Evolutionary conservation across 35 echinoderm and acorn worm species (phyloP).

Genomic region (Patiria miniata): DNA sequence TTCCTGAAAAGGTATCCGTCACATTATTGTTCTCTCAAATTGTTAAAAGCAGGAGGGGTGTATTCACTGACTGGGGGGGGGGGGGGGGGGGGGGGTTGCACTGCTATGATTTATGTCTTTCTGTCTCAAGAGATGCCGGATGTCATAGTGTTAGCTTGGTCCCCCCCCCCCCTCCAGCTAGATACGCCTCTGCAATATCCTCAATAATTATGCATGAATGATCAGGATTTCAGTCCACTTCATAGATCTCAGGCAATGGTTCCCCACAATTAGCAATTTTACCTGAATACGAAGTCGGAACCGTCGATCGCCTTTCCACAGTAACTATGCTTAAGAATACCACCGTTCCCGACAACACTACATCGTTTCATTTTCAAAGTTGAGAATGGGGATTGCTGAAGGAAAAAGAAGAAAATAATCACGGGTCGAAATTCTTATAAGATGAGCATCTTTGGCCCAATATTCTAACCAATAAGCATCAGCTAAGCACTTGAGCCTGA

Average conservation of each 20-base stretch:
- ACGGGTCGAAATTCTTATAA: not conserved
- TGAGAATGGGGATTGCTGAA: conserved; percentile 46
- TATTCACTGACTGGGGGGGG: too few relatives aligned
- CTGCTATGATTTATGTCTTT: too few relatives aligned
- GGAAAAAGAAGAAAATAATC: not conserved
- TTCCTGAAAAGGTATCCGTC: too few relatives aligned
- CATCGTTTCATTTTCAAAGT: conserved; percentile 43
- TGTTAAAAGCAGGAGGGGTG: too few relatives aligned
- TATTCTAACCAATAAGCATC: not conserved
- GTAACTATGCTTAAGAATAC: conserved; percentile 50
- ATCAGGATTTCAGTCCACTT: not conserved
- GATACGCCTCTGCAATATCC: not conserved
- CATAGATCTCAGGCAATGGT: not conserved
- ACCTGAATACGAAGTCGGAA: conserved; percentile 82
- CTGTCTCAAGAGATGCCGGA: not conserved
- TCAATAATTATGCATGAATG: not conserved
- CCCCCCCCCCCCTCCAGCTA: not conserved
- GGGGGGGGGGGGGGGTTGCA: too few relatives aligned
- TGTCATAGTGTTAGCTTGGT: not conserved
- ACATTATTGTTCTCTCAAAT: too few relatives aligned
- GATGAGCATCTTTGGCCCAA: too few relatives aligned
- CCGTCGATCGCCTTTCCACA: conserved; percentile 77
- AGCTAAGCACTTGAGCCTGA: too few relatives aligned
- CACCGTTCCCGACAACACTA: conserved; percentile 79
- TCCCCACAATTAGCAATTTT: not conserved